Evolutionary conservation across 1,140 invertebrate species (phyloP), one percentile per base, ranked within the genome.

Genomic region (Acromyrmex charruanus): DNA sequence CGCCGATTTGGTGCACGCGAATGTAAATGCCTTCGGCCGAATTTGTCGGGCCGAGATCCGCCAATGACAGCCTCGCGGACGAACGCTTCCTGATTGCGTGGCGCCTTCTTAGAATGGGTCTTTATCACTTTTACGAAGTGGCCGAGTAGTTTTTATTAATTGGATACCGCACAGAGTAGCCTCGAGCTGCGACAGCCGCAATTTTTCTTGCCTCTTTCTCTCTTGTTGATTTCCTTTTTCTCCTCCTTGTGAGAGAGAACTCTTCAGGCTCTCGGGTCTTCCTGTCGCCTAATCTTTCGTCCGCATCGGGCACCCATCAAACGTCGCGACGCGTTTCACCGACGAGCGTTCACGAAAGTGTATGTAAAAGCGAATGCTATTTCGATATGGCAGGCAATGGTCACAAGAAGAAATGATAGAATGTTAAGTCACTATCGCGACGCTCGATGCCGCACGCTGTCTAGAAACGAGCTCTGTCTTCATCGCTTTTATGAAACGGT

Each of bases 1-100:
- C 89, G 66, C 66, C 89, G 87, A 91, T 91, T 91, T 91, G 81
- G 88, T 87, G 90, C 88, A 88, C 90, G 87, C 90, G 88, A 91
- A 91, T 91, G 89, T 86, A 91, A 91, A 91, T 91, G 88, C 77
- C 77, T 74, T 69, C 81, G 71, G 66, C 87, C 90, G 89, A 91
- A 91, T 91, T 91, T 91, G 89, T 91, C 89, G 89, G 87, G 10
- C 16, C 68, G 85, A 84, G 88, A 90, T 90, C 88, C 74, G 53
- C 87, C 87, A 71, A 88, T 90, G 89, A 90, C 81, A 66, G 61
- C 59, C 82, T 51, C 82, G 65, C 58, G 72, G 77, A 82, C 21
- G 66, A 68, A 69, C 87, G 61, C 88, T 90, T 87, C 87, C 90
- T 90, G 89, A 88, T 90, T 69, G 66, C 82, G 75, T 75, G 87